Evolutionary conservation across 2,113 vertebrate species (phyloP).

Genomic region (Danionella cerebrum): DNA sequence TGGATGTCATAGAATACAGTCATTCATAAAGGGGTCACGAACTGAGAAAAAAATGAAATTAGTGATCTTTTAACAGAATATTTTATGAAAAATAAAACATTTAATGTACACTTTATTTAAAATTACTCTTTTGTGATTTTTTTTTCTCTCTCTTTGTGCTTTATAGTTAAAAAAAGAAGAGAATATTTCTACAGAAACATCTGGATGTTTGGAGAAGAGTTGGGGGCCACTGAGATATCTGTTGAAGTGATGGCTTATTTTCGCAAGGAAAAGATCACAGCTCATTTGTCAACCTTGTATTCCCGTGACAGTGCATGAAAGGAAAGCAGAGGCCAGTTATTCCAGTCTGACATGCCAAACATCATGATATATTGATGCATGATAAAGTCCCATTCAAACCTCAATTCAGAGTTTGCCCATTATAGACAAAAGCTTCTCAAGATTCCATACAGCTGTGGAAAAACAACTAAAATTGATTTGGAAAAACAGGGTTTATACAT

Average conservation of each 20-base stretch:
- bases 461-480: conserved; percentile 5
- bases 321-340: conserved; percentile 26
- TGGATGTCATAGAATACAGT: too few species aligned
- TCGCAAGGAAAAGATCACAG: conserved; percentile 26
- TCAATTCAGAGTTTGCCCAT: neutral
- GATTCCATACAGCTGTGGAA: neutral
- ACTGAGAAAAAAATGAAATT: too few species aligned
- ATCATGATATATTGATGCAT: conserved; percentile 10
- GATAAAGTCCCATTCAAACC: conserved; percentile 9
- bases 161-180: neutral
- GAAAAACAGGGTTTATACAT: neutral
- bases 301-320: conserved; percentile 17
- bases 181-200: conserved; percentile 25
- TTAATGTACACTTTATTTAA: too few species aligned
- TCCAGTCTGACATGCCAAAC: conserved; percentile 16
- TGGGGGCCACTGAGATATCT: conserved; percentile 26
- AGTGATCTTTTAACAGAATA: too few species aligned
- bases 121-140: too few species aligned
- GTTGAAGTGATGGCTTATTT: conserved; percentile 25
- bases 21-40: too few species aligned
- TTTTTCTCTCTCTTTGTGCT: conserved; percentile 19
- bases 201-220: conserved; percentile 7
- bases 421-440: conserved; percentile 16
- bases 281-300: conserved; percentile 36
- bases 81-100: too few species aligned